A percentile compares a stretch with the other conserved stretches of the same genome.
phyloP scores from a whole-genome alignment of 2,797 vertebrate genomes.

The Muscicapa comitata region DNA sequence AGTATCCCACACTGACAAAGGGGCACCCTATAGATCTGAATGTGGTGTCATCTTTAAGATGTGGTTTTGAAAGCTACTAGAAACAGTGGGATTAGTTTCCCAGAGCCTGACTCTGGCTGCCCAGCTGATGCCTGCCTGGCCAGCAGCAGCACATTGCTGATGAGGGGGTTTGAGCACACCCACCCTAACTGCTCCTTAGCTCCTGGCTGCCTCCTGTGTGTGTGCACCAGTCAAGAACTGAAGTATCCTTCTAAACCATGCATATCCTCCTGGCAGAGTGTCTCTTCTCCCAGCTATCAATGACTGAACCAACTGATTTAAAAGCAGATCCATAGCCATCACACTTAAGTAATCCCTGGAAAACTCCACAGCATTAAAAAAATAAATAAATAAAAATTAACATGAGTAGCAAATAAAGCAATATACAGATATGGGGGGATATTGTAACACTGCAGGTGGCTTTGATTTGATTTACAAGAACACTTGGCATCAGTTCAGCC shows the following conservation, averaged over 20 bases:
- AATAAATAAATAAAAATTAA: neutral
- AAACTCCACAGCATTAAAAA: neutral
- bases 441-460: neutral
- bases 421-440: neutral
- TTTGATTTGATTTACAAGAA: neutral
- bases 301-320: neutral
- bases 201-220: neutral
- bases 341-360: neutral
- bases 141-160: neutral
- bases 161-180: too few species aligned
- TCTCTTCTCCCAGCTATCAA: neutral
- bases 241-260: neutral
- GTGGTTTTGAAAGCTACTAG: neutral
- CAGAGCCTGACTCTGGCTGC: accelerated
- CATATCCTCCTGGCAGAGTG: neutral
- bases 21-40: neutral
- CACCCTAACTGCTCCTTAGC: neutral
- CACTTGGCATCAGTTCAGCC: neutral
- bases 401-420: neutral
- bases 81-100: neutral
- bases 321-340: neutral
- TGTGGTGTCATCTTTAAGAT: neutral
- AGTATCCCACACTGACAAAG: neutral
- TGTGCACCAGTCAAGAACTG: neutral
- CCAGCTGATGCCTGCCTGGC: neutral